Evolutionary conservation across 1,140 invertebrate species (phyloP), one percentile per base, ranked within the genome.

Genomic region (Ostrea denselamellosa): DNA sequence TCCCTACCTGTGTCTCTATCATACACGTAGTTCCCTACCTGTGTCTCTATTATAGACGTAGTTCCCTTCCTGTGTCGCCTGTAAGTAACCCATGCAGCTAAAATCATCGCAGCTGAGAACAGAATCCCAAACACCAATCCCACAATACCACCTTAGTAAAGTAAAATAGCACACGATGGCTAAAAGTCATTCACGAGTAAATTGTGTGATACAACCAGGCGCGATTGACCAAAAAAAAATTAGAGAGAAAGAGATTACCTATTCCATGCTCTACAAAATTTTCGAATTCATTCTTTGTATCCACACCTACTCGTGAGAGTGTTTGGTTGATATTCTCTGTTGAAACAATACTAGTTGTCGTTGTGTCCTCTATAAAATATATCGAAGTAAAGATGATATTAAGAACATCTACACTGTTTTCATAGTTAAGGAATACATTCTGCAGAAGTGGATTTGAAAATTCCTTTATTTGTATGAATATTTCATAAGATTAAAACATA

Each of bases 241-340:
- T 22, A 71, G 65, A 71, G 65, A 71, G 68, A 71, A 22, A 71
- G 68, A 71, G 68, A 12, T 71, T 34, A 77, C 68, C 68, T 28
- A 77, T 77, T 77, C 28, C 68, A 77, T 77, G 68, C 14, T 77
- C 68, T 34, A 77, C 68, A 77, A 77, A 77, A 17, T 12, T 77
- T 77, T 77, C 68, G 28, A 77, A 77, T 28, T 77, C 25, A 34
- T 77, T 77, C 28, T 77, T 25, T 28, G 68, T 28, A 28, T 17
- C 68, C 22, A 22, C 68, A 9, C 68, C 68, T 19, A 77, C 25
- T 4, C 2, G 68, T 12, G 25, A 34, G 22, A 77, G 68, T 19
- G 58, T 77, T 77, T 77, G 68, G 25, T 77, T 77, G 9, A 28
- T 25, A 4, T 25, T 14, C 10, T 34, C 12, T 10, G 22, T 77